phyloP scores from a whole-genome alignment of 2,888 invertebrate species.

The Limnephilus auricula region DNA sequence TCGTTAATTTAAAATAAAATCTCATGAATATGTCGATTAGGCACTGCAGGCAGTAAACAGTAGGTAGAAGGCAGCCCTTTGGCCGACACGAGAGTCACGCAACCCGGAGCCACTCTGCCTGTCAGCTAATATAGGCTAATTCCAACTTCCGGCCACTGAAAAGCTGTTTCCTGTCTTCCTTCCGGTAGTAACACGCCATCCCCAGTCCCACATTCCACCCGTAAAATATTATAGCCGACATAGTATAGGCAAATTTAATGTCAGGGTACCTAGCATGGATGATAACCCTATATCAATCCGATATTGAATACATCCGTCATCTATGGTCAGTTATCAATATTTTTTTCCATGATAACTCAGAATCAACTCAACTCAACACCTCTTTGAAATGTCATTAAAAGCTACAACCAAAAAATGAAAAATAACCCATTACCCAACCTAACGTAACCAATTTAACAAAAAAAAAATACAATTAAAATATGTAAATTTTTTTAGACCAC shows the following conservation, averaged over 20 bases:
- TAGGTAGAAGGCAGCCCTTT: neutral
- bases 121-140: slow-evolving; percentile 36
- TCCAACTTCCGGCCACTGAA: slow-evolving; percentile 54
- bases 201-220: neutral
- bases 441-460: no score
- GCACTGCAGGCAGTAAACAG: neutral
- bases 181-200: slow-evolving; percentile 40
- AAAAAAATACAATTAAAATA: no score
- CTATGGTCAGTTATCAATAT: no score
- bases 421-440: no score
- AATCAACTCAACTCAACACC: no score
- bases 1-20: neutral
- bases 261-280: no score
- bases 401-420: no score
- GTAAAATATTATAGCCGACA: neutral
- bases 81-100: slow-evolving; percentile 44
- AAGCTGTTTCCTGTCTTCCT: slow-evolving; percentile 47
- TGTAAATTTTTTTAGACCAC: no score
- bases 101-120: neutral
- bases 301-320: no score
- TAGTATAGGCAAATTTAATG: neutral
- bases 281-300: no score
- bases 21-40: neutral
- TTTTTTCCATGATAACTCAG: no score
- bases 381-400: no score